Percentiles rank a stretch among this genome's conserved stretches.
Evolutionary conservation across 2,113 vertebrate species (phyloP).

Genomic region (Muntiacus muntjak): DNA sequence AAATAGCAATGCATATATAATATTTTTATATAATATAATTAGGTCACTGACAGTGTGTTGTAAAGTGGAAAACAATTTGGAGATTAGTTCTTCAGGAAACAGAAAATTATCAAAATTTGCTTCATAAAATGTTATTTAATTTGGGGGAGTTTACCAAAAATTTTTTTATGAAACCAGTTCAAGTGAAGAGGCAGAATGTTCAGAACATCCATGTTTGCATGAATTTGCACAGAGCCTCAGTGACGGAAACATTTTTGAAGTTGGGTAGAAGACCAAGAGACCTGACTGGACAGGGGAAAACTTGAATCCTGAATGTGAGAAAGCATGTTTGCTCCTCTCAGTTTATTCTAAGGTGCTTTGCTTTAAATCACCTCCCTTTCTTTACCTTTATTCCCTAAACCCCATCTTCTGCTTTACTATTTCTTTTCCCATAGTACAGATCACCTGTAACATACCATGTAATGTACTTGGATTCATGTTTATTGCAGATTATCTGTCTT

Average conservation of each 20-base stretch:
- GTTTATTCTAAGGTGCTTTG: neutral
- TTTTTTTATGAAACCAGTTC: neutral
- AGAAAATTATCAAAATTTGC: neutral
- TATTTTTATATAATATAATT: neutral
- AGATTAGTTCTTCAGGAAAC: neutral
- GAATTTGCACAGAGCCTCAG: neutral
- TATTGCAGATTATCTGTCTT: neutral
- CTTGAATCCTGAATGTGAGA: neutral
- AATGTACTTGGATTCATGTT: neutral
- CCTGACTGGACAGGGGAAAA: neutral
- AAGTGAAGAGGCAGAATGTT: neutral
- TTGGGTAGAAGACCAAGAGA: neutral
- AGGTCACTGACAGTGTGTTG: neutral
- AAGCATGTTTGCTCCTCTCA: neutral
- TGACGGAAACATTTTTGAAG: neutral
- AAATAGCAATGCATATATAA: neutral
- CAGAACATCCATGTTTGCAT: neutral
- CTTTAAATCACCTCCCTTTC: neutral
- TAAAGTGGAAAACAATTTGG: neutral
- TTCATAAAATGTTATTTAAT: neutral
- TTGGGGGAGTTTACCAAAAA: neutral
- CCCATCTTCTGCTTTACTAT: too few species aligned
- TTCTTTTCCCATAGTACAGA: neutral
- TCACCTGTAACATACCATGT: neutral
- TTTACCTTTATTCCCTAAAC: neutral